Conservation (phyloP, 2,888 invertebrate genomes). For the Acanthoscelides obtectus region DNA sequence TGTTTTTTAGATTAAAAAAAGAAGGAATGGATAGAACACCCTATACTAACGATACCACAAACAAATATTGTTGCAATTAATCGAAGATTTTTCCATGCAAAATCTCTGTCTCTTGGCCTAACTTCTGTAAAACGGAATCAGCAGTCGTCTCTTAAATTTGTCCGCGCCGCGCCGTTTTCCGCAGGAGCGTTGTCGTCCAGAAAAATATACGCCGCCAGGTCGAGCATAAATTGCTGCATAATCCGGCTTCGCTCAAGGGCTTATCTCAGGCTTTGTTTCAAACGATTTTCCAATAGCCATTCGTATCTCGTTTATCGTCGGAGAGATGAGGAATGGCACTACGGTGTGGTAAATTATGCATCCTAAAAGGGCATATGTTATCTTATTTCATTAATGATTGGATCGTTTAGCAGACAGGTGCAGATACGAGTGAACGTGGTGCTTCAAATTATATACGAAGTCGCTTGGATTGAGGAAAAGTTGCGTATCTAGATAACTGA, state of each 20-base stretch:
- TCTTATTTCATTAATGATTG: background rate
- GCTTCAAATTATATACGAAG: no score
- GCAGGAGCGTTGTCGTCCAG: background rate
- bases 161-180: background rate
- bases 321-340: background rate
- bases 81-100: no score
- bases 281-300: background rate
- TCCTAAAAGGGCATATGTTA: background rate
- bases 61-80: no score
- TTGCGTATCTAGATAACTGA: no score
- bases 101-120: no score
- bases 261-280: background rate
- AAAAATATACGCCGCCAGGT: background rate
- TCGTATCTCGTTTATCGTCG: background rate
- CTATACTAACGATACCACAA: no score
- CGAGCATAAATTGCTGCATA: background rate
- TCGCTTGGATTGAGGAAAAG: no score
- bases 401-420: no score
- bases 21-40: no score
- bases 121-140: background rate
- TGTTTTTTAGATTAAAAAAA: no score
- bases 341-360: background rate
- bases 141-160: background rate
- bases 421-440: no score
- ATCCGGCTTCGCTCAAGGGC: background rate